phyloP scores from a whole-genome alignment of 2,113 vertebrate genomes.

The Gobiocypris rarus region DNA sequence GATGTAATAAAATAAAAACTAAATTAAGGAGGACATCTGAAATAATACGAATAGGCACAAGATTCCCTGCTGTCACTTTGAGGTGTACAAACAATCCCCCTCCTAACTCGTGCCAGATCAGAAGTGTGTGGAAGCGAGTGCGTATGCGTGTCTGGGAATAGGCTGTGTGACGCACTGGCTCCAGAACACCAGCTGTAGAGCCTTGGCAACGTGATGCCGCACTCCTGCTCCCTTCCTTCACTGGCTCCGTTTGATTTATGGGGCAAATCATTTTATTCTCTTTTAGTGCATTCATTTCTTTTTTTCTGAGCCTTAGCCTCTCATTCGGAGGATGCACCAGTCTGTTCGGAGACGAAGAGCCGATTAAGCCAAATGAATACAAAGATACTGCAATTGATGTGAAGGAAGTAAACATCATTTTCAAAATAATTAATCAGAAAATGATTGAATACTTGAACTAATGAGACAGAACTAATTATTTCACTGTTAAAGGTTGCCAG shows the following conservation, averaged over 20 bases:
- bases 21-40: not conserved
- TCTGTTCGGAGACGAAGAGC: not conserved
- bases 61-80: slow-evolving; percentile 12
- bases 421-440: not conserved
- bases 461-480: not conserved
- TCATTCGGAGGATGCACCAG: not conserved
- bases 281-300: not conserved
- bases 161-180: slow-evolving; percentile 72
- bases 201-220: slow-evolving; percentile 60
- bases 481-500: not conserved
- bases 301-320: not conserved
- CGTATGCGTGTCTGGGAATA: slow-evolving; percentile 69
- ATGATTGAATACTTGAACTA: not conserved
- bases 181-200: slow-evolving; percentile 59
- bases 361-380: not conserved
- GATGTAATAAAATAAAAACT: slow-evolving; percentile 8
- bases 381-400: not conserved
- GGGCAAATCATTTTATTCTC: slow-evolving; percentile 4
- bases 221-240: not conserved
- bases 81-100: not conserved
- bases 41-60: not conserved
- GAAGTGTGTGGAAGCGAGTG: slow-evolving; percentile 29
- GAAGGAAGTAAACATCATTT: not conserved
- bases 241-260: slow-evolving; percentile 6
- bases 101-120: slow-evolving; percentile 1